A percentile compares a stretch with the other conserved stretches of the same genome.
These are phyloP conservation scores for Drepana falcataria DNA, from an alignment of 2,888 invertebrate species.

Conservation along the genomic window DNA sequence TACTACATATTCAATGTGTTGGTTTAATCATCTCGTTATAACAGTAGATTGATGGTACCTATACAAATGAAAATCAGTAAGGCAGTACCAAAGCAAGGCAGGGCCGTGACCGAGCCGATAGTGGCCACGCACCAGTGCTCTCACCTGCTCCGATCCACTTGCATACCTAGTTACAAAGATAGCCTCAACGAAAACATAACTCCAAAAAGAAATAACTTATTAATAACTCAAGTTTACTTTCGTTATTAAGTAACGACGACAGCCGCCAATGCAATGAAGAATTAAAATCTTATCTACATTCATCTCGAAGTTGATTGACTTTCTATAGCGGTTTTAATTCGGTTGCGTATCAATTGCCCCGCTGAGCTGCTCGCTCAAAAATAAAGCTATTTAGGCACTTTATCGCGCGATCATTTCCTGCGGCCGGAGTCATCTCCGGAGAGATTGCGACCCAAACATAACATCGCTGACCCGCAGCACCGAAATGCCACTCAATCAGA, in stretches of 20 bases:
- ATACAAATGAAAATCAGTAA: neutral
- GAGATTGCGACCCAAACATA: constrained; percentile 55
- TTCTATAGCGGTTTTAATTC: constrained; percentile 66
- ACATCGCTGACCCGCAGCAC: constrained; percentile 55
- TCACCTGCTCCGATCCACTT: constrained; percentile 33
- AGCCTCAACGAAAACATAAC: constrained; percentile 1
- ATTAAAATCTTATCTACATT: constrained; percentile 34
- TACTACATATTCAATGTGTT: no score
- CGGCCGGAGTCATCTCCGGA: constrained; percentile 37
- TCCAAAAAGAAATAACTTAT: neutral
- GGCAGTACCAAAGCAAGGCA: constrained; percentile 15
- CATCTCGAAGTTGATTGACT: constrained; percentile 63
- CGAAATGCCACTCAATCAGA: constrained; percentile 58
- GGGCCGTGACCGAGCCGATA: constrained; percentile 45
- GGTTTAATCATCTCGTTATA: neutral
- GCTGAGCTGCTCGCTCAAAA: constrained; percentile 47
- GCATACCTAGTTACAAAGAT: constrained; percentile 9
- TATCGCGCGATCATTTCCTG: constrained; percentile 48
- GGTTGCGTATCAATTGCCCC: constrained; percentile 51
- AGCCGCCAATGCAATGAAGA: constrained; percentile 12
- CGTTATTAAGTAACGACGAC: constrained; percentile 3
- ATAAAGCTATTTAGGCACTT: constrained; percentile 65
- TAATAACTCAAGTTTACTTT: constrained; percentile 1
- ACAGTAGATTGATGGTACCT: neutral
- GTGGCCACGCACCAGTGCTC: constrained; percentile 31